A percentile compares a stretch with the other conserved stretches of the same genome.
phyloP scores from a whole-genome alignment of 2,888 invertebrate genomes.

The Eledone cirrhosa region DNA sequence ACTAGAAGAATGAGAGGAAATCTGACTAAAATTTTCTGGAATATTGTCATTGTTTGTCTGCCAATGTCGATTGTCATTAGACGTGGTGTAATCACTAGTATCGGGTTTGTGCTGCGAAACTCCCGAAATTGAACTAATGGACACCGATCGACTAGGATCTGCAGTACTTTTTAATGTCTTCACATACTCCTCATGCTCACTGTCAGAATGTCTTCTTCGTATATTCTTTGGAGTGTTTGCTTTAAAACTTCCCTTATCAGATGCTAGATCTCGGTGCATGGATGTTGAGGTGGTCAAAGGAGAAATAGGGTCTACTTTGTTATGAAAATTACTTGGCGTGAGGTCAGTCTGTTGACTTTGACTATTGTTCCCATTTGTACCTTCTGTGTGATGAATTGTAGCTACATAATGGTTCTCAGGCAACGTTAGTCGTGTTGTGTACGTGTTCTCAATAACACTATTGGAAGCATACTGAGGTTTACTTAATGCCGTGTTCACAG shows the following conservation, averaged over 20 bases:
- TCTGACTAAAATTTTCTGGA: constrained; percentile 45
- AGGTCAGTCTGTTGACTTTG: no score
- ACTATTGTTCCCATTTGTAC: no score
- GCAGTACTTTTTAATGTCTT: constrained; percentile 35
- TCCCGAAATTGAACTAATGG: constrained; percentile 14
- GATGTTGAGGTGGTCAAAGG: constrained; percentile 39
- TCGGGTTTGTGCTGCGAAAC: neutral
- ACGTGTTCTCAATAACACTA: constrained; percentile 65
- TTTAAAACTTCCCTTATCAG: constrained; percentile 61
- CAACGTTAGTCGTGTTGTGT: constrained; percentile 51
- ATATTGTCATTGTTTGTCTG: constrained; percentile 31
- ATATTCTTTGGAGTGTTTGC: constrained; percentile 60
- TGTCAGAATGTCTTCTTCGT: constrained; percentile 59
- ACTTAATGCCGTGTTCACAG: neutral
- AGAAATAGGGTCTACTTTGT: neutral
- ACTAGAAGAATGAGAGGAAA: constrained; percentile 46
- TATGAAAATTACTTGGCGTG: no score
- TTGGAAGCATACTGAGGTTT: constrained; percentile 59
- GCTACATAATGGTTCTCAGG: no score
- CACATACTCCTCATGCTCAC: constrained; percentile 56
- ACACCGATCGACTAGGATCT: constrained; percentile 4
- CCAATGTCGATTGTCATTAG: neutral
- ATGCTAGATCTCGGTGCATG: constrained; percentile 53
- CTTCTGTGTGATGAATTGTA: no score
- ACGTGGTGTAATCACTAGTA: neutral